Conservation (phyloP, 2,113 vertebrate genomes). For the Ivindomyrus marchei region DNA sequence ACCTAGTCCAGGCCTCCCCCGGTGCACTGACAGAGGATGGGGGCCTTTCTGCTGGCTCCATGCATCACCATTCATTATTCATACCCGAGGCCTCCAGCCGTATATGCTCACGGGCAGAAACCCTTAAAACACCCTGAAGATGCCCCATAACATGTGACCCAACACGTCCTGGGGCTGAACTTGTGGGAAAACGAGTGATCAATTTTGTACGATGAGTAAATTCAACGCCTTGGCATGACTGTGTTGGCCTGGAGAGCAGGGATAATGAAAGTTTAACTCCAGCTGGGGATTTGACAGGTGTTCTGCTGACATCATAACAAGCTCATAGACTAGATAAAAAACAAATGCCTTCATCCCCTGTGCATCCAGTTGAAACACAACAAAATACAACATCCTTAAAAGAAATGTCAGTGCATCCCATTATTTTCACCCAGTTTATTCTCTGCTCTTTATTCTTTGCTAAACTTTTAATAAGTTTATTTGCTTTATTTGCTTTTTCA, state of each 20-base stretch:
- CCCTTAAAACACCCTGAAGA: background rate
- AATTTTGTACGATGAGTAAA: background rate
- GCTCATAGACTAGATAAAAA: background rate
- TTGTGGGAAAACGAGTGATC: background rate
- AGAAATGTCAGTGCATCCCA: background rate
- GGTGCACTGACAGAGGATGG: background rate
- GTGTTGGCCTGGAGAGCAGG: background rate
- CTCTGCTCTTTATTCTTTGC: background rate
- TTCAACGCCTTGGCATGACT: background rate
- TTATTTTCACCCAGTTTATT: background rate
- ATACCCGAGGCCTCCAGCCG: background rate
- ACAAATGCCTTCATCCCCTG: background rate
- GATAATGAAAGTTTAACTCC: conserved; percentile 6
- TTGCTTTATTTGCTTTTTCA: background rate
- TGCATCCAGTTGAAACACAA: background rate
- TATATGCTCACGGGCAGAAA: conserved; percentile 10
- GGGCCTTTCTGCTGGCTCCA: background rate
- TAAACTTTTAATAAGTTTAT: background rate
- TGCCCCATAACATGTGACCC: background rate
- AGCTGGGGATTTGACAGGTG: background rate
- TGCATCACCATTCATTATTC: conserved; percentile 9
- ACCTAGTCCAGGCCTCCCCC: background rate
- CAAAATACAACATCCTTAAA: background rate
- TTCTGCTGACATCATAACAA: background rate
- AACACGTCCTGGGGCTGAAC: background rate